A percentile compares a stretch with the other conserved stretches of the same genome.
Conservation (phyloP, 1,140 invertebrate genomes). For the Eubasilissa regina region DNA sequence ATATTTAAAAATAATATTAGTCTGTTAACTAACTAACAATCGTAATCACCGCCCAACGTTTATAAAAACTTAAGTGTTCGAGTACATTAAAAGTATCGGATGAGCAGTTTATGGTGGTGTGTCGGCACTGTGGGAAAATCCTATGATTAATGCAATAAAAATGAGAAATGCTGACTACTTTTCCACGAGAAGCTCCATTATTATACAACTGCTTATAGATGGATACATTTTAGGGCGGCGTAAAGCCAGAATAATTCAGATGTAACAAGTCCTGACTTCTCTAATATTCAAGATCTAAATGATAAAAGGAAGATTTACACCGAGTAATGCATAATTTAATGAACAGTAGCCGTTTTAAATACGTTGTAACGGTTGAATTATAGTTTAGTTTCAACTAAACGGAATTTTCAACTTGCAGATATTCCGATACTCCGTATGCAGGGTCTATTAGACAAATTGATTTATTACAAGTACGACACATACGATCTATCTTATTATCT, state of each 20-base stretch:
- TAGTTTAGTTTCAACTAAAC: background rate
- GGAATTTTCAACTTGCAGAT: no score
- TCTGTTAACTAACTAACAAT: no score
- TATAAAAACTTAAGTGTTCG: no score
- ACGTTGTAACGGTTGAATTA: slow-evolving; percentile 1
- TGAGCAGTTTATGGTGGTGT: no score
- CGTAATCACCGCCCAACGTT: no score
- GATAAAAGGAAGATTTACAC: slow-evolving; percentile 28
- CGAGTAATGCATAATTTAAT: slow-evolving; percentile 30
- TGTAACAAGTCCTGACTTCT: slow-evolving; percentile 27
- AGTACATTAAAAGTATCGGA: no score
- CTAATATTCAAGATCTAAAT: background rate
- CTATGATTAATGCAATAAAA: slow-evolving; percentile 28
- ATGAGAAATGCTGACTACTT: slow-evolving; percentile 14
- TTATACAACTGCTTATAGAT: slow-evolving; percentile 20
- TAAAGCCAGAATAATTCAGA: slow-evolving; percentile 32
- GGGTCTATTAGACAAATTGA: no score
- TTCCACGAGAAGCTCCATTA: slow-evolving; percentile 12
- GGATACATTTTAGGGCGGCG: slow-evolving; percentile 30
- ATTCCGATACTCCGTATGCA: no score
- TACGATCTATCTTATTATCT: no score
- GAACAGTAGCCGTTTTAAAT: slow-evolving; percentile 34
- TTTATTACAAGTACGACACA: no score
- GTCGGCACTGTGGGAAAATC: slow-evolving; percentile 9
- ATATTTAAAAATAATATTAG: no score